Base-by-base conservation (phyloP, 2,113 vertebrate species). In the Martes martes region DNA sequence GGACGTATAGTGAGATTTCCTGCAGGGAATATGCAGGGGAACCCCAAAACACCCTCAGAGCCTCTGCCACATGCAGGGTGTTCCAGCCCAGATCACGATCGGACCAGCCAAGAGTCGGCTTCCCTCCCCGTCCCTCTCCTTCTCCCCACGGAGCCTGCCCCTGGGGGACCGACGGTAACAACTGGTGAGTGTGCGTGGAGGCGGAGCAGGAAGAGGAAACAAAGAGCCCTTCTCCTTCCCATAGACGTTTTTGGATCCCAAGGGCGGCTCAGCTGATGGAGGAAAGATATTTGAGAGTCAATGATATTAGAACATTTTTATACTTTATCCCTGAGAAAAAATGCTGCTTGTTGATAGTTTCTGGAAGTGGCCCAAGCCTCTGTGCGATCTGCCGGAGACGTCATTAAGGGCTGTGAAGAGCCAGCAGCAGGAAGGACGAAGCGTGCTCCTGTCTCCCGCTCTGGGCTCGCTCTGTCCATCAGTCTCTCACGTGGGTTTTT, bases 141-240 rank as follows among this genome's bases (percentile, higher is more conserved):
- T 15, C 47, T 79, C 31, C 42, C 36, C 13, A 2, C 3, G 0
- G 18, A 19, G n/a, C 14, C 10, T 73, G 67, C 10, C 42, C 13
- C 26, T 0, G 23, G 26, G 71, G 11, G 52, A 2, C 36, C 4
- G 2, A 16, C 0, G 2, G 52, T 15, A 28, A 21, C 26, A 3
- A 52, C 39, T 26, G 24, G 31, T 13, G 52, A 18, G 19, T 33
- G 7, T 11, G 50, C 0, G 15, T 2, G 28, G 47, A n/a, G 26
- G 33, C 4, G 0, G 5, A 33, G 9, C 0, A 1, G 74, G 47
- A 8, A 14, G 1, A 19, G 42, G 69, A 26, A 23, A 26, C 24
- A 52, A 9, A 26, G 63, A 42, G 3, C 4, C 19, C 1, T 4
- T 33, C 50, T 80, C 63, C 73, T 8, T 50, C 13, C 14, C 11